Conservation (phyloP, 2,888 invertebrate genomes). For the Parapristionchus giblindavisi region DNA sequence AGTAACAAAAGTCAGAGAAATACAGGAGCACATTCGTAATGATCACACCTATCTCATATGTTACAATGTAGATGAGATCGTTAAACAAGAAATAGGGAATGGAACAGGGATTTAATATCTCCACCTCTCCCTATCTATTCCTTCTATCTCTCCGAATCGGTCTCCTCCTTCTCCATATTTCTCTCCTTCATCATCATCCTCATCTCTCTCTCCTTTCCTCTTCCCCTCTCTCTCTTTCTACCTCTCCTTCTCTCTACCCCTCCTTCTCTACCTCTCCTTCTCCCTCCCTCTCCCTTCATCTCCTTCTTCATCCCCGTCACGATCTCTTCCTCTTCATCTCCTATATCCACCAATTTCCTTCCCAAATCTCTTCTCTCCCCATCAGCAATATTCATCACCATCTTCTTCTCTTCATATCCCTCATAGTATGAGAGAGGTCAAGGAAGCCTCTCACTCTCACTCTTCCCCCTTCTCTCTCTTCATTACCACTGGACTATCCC, state of each 20-base stretch:
- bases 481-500: neutral
- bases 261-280: neutral
- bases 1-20: no score
- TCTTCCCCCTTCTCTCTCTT: neutral
- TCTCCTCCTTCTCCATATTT: neutral
- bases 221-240: neutral
- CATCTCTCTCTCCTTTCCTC: neutral
- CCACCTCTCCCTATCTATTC: neutral
- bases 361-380: no score
- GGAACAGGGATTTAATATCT: neutral
- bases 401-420: neutral
- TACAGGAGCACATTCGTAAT: no score
- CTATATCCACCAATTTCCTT: no score
- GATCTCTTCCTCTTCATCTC: no score
- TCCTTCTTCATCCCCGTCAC: no score
- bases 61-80: no score
- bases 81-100: neutral
- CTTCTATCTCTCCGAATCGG: neutral
- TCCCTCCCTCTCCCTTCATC: neutral
- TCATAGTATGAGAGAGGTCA: constrained; percentile 12
- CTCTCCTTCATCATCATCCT: no score
- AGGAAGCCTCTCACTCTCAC: neutral
- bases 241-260: neutral
- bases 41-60: no score
- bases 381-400: neutral